Evolutionary conservation across 1,140 invertebrate genomes (phyloP), one percentile per base, ranked within the genome.

Genomic region (Phymorhynchus buccinoides): DNA sequence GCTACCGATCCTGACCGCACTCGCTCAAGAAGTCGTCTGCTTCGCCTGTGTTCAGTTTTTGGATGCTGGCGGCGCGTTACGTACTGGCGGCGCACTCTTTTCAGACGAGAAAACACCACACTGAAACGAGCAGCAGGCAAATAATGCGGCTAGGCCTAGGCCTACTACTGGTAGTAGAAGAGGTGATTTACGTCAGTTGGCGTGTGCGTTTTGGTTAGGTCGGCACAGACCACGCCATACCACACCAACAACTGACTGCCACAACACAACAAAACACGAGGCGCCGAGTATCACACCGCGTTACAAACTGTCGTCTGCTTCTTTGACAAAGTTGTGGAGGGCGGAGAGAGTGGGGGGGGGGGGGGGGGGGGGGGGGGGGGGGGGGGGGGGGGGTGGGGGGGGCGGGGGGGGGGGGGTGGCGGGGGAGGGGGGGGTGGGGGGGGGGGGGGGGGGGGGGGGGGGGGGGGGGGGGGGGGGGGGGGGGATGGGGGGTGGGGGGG

Each of bases 301-400:
- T n/a, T n/a, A n/a, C n/a, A n/a, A 73, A 73, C 30, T 73, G 68
- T 73, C 68, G 68, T 73, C 68, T 73, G 68, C 68, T 73, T 30
- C 68, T 35, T n/a, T 27, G 68, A 37, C 35, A 30, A 18, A 9
- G 0, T 27, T n/a, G 62, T 30, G 16, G 30, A 18, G 68, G 12
- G 22, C 48, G 48, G 48, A 18, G 12, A 52, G 22, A 18, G 48
- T 9, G 48, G 48, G 18, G 6, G 18, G 6, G 18, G 44, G 44
- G 18, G 48, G 48, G 22, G 22, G 22, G 48, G 48, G 48, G 48
- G 48, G 22, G 2, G 0, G 48, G 2, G n/a, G n/a, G n/a, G n/a
- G n/a, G n/a, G n/a, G 48, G 48, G 48, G 48, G 48, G 12, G 48
- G n/a, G n/a, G n/a, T n/a, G n/a, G n/a, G n/a, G n/a, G n/a, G n/a